Evolutionary conservation across 2,797 vertebrate species (phyloP).

Genomic region (Aplochiton taeniatus): DNA sequence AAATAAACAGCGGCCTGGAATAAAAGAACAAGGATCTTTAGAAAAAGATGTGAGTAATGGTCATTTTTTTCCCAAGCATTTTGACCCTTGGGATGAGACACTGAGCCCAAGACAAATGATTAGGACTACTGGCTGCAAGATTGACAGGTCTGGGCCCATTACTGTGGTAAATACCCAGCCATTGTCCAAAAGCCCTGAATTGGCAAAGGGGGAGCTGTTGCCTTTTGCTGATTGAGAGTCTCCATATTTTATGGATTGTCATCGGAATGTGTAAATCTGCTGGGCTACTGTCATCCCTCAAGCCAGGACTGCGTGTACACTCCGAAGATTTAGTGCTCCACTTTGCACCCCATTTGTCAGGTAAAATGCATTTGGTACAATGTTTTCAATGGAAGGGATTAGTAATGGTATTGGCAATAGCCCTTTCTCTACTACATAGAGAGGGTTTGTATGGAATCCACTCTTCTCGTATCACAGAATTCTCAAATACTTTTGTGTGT

Average conservation of each 20-base stretch:
- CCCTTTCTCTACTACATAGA: slow-evolving; percentile 30
- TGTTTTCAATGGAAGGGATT: slow-evolving; percentile 34
- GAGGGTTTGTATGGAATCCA: slow-evolving; percentile 10
- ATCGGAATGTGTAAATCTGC: slow-evolving; percentile 65
- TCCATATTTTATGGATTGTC: slow-evolving; percentile 64
- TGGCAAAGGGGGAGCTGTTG: slow-evolving; percentile 50
- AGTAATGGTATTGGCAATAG: slow-evolving; percentile 34
- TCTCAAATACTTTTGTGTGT: no score
- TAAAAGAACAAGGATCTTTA: slow-evolving; percentile 4
- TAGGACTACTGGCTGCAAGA: slow-evolving; percentile 29
- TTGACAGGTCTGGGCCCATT: slow-evolving; percentile 56
- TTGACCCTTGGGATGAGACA: neutral
- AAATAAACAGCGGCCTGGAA: slow-evolving; percentile 4
- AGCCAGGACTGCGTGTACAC: slow-evolving; percentile 50
- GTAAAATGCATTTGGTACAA: slow-evolving; percentile 52
- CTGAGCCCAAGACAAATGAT: slow-evolving; percentile 46
- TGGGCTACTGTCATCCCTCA: slow-evolving; percentile 41
- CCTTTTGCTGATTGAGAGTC: slow-evolving; percentile 71
- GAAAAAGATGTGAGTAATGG: slow-evolving; percentile 2
- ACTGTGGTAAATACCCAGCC: slow-evolving; percentile 57
- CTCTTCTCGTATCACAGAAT: neutral
- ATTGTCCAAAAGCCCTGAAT: slow-evolving; percentile 61
- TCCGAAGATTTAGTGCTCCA: slow-evolving; percentile 63
- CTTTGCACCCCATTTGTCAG: slow-evolving; percentile 63
- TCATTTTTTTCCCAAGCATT: slow-evolving; percentile 14